Evolutionary conservation across 2,888 invertebrate genomes (phyloP), one percentile per base, ranked within the genome.

Genomic region (Tribolium freemani): DNA sequence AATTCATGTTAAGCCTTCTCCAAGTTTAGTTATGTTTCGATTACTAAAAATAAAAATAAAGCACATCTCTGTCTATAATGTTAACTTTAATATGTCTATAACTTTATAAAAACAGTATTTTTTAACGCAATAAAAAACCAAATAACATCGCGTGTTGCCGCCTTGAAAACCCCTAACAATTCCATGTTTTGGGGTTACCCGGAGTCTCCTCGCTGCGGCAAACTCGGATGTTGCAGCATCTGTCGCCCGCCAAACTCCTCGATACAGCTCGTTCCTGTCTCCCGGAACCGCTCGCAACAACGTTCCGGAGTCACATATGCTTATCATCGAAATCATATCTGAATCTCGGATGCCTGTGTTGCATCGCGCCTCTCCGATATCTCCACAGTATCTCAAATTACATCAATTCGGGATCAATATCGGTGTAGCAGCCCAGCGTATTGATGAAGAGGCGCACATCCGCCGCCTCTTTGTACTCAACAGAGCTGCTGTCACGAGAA

Each of bases 371-470:
- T 57, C 63, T 30, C 57, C 79, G 77, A 80, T 82, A 82, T 79
- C 80, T 80, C 79, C 76, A 77, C 81, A 80, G 78, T 83, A 83
- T 84, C 85, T 85, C 84, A 83, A 84, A 84, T 85, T 85, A 84
- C 85, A 84, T 84, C 84, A 84, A 84, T 85, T 84, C 83, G 79
- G 82, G 84, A 85, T 85, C 85, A 83, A 85, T 85, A 85, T 84
- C 84, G 78, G 71, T 73, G 69, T 75, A 78, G 82, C 70, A 46
- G 78, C 70, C 76, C 81, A 78, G 77, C 69, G 69, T 44, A 72
- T 66, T 72, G 71, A 72, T 75, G 74, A 60, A 68, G 66, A 70
- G 73, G 64, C 77, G 56, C 71, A 67, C 76, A 77, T 78, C 76
- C 72, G 74, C 72, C 71, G 70, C 64, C 48, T 53, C 58, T 73